Conservation (phyloP, 2,888 invertebrate genomes). For the Sesamia inferens region DNA sequence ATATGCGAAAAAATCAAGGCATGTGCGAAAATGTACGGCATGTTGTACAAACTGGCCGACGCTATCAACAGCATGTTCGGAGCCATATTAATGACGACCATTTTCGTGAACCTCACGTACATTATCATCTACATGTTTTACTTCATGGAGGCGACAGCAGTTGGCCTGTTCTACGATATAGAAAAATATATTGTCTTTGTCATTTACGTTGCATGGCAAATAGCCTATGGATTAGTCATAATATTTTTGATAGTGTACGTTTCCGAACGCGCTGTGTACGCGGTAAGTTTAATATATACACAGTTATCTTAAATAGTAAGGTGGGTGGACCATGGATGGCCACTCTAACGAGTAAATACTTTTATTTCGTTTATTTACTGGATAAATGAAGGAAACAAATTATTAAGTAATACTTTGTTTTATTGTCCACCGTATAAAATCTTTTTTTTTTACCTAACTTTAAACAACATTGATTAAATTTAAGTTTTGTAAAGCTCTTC, state of each 20-base stretch:
- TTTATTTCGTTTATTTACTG: too few species aligned
- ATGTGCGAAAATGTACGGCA: slow-evolving; percentile 75
- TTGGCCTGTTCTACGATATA: slow-evolving; percentile 76
- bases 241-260: slow-evolving; percentile 71
- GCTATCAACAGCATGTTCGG: slow-evolving; percentile 73
- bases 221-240: slow-evolving; percentile 69
- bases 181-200: slow-evolving; percentile 74
- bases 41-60: slow-evolving; percentile 69
- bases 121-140: slow-evolving; percentile 79
- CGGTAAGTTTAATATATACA: slow-evolving; percentile 65
- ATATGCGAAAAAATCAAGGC: slow-evolving; percentile 74
- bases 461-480: too few species aligned
- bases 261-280: slow-evolving; percentile 70
- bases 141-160: slow-evolving; percentile 83
- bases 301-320: background rate
- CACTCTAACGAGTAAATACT: too few species aligned
- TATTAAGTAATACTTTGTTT: too few species aligned
- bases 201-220: slow-evolving; percentile 78
- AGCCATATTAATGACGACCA: slow-evolving; percentile 69
- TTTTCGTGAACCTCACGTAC: slow-evolving; percentile 67
- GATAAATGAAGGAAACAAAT: too few species aligned
- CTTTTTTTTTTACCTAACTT: too few species aligned
- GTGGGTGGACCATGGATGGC: too few species aligned
- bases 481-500: too few species aligned
- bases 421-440: too few species aligned